Conservation (phyloP, 1,140 invertebrate species). For the Helicoverpa armigera region DNA sequence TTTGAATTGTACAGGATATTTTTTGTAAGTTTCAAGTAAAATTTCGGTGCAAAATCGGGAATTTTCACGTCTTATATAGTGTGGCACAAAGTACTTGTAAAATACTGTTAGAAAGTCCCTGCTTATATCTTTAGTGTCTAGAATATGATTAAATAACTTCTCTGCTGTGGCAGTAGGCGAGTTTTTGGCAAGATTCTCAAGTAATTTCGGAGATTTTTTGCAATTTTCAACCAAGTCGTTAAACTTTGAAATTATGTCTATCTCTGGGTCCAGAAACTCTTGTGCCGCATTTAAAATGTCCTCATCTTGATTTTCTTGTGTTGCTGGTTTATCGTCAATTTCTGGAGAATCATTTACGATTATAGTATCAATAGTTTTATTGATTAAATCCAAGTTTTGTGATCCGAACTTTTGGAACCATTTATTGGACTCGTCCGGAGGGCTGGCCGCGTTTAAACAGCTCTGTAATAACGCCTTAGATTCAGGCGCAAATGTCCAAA, state of each 20-base stretch:
- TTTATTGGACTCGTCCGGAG: constrained; percentile 50
- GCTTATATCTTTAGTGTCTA: constrained; percentile 50
- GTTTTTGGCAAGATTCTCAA: constrained; percentile 50
- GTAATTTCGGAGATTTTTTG: constrained; percentile 45
- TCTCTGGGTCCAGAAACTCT: constrained; percentile 42
- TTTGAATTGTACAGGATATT: constrained; percentile 52
- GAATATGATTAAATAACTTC: constrained; percentile 58
- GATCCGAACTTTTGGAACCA: constrained; percentile 49
- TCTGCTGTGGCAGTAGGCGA: constrained; percentile 53
- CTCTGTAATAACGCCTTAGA: constrained; percentile 46
- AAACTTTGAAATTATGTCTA: constrained; percentile 49
- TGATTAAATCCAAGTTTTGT: constrained; percentile 6
- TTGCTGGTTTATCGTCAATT: constrained; percentile 1
- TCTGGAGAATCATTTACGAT: constrained; percentile 32
- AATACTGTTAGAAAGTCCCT: constrained; percentile 55
- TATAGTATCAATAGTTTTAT: constrained; percentile 35
- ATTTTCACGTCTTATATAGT: constrained; percentile 61
- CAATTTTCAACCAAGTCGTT: constrained; percentile 54
- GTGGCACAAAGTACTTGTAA: constrained; percentile 57
- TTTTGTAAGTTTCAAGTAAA: constrained; percentile 56
- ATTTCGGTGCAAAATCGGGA: constrained; percentile 59
- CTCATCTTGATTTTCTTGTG: constrained; percentile 28
- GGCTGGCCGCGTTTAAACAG: constrained; percentile 48
- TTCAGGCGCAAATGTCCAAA: constrained; percentile 58
- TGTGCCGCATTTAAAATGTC: constrained; percentile 1